Conservation (phyloP, 2,113 vertebrate genomes). For the Rhipidura dahli region DNA sequence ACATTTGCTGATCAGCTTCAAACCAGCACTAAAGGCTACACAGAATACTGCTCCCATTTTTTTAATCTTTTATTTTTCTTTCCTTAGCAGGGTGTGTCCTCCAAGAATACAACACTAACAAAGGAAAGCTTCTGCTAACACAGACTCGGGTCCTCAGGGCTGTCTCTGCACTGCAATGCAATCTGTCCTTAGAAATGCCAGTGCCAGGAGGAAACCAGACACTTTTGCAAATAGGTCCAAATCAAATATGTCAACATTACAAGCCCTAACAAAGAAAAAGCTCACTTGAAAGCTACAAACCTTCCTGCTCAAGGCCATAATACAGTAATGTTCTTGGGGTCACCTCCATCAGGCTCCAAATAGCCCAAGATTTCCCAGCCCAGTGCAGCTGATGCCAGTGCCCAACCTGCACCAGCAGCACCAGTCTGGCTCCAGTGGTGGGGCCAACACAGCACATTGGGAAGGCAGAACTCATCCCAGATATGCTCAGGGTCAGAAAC, state of each 20-base stretch:
- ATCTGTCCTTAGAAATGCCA: not conserved
- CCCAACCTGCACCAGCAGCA: not conserved
- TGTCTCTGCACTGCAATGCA: not conserved
- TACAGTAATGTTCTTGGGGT: not conserved
- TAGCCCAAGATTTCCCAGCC: fast-evolving
- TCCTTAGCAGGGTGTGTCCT: not conserved
- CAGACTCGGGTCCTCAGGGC: fast-evolving
- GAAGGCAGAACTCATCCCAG: not conserved
- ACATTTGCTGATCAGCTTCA: not conserved
- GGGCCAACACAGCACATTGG: fast-evolving
- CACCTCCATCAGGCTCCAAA: not conserved
- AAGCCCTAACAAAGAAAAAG: not conserved
- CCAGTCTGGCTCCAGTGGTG: not conserved
- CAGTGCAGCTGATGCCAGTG: fast-evolving
- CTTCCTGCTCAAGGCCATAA: not conserved
- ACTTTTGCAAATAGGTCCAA: not conserved
- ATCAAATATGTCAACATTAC: not conserved
- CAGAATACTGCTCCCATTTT: not conserved
- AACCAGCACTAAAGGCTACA: not conserved
- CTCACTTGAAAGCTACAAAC: not conserved
- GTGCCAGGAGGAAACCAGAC: not conserved
- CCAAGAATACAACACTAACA: not conserved
- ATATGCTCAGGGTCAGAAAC: not conserved
- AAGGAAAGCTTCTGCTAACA: not conserved
- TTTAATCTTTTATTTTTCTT: not conserved